Evolutionary conservation across 2,113 vertebrate genomes (phyloP).

Genomic region (Baryphthengus martii): DNA sequence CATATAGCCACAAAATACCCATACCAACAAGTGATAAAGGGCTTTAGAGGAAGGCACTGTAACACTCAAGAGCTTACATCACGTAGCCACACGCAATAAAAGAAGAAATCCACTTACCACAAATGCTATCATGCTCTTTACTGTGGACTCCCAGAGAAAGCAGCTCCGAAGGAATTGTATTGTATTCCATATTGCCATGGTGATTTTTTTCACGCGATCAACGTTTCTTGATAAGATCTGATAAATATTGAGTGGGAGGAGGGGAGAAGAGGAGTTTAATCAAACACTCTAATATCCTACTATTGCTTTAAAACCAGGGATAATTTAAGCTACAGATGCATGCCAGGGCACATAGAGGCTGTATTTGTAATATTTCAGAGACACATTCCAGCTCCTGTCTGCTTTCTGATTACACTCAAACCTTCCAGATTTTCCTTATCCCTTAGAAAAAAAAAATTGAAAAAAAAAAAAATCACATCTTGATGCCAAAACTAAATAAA

Average conservation of each 20-base stretch:
- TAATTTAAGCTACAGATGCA: conserved; percentile 21
- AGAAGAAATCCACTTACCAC: conserved; percentile 83
- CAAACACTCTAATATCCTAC: conserved; percentile 22
- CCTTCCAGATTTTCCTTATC: background rate
- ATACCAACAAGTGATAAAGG: background rate
- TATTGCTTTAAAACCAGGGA: conserved; percentile 33
- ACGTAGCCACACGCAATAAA: background rate
- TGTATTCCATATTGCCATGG: conserved; percentile 89
- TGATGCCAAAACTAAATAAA: background rate
- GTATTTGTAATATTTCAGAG: too few species aligned
- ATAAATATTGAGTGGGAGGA: conserved; percentile 46
- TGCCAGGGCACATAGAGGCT: background rate
- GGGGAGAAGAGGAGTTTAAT: conserved; percentile 32
- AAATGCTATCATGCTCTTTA: conserved; percentile 88
- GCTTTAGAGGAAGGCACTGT: background rate
- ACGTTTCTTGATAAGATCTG: conserved; percentile 94
- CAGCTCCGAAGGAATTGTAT: conserved; percentile 96
- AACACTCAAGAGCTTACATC: background rate
- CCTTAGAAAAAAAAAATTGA: background rate
- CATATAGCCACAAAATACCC: background rate
- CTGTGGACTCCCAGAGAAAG: conserved; percentile 93
- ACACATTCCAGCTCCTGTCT: background rate
- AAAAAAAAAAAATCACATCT: background rate
- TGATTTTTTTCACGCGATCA: conserved; percentile 93
- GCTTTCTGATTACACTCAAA: conserved; percentile 20